Base-by-base conservation (phyloP, 2,888 invertebrate species). In the Acanthopleura granulata region DNA sequence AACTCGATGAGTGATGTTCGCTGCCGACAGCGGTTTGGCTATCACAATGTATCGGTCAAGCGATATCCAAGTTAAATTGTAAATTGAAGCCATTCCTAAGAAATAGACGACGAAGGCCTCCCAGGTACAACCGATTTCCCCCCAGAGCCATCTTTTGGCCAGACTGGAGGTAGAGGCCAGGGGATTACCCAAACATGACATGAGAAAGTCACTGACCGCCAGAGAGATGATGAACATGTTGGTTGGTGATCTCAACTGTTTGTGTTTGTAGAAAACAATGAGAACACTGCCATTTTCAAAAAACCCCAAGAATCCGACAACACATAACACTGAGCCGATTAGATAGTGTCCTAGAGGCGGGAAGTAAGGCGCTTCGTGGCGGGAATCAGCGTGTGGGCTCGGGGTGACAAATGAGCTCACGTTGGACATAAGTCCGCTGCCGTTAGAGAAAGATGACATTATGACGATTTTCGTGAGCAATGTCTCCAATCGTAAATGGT, bases 21-120 rank as follows among this genome's bases (percentile, higher is more conserved):
- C 51, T 1, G 81, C 79, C 49, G 79, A 78, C 22, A 83, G 72
- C 0, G 87, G 85, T 30, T 82, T 84, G 49, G 84, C 84, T 66
- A 87, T 88, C 30, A 85, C 84, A n/a, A 85, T 78, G 76, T 85
- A 87, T 16, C 86, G 79, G 75, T 87, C 86, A 1, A 86, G 74
- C 14, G 87, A 84, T 18, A 87, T 83, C 1, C 86, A 84, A 12
- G 83, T 81, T 25, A 88, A 76, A 16, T 86, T 77, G 72, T 86
- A 85, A 76, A 88, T 80, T 51, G 84, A 82, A 6, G 83, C 70
- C 29, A 86, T 75, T 11, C 86, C 86, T 9, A 86, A 76, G 49
- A 83, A 83, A 72, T 84, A 87, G 12, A 86, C 84, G 12, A 79
- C 40, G 75, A 87, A 88, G 15, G 83, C 88, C 62, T 86, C 84